Percentiles rank a stretch among this genome's conserved stretches.
Conservation (phyloP, 37 sponge, comb jelly and placozoan species). For the Beroe ovata region DNA sequence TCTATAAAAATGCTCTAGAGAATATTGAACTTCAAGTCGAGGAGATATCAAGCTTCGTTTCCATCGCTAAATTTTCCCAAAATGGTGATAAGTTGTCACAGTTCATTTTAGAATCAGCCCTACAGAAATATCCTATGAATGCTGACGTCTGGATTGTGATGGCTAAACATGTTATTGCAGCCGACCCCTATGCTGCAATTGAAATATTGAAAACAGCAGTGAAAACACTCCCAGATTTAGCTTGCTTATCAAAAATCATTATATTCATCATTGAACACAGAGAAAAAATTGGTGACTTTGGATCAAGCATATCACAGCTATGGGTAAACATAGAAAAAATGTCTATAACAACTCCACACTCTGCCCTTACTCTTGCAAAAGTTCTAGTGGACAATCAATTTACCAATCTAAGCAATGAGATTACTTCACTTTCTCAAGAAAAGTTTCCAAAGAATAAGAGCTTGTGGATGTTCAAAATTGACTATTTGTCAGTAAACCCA, state of each 20-base stretch:
- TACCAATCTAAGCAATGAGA: neutral
- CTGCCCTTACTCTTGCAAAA: neutral
- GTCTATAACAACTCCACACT: neutral
- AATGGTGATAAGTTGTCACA: neutral
- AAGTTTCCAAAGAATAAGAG: neutral
- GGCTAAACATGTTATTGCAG: neutral
- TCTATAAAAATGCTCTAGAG: slow-evolving; percentile 22
- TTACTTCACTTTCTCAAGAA: neutral
- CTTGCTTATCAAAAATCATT: neutral
- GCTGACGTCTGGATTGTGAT: neutral
- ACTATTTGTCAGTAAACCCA: neutral
- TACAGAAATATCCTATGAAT: neutral
- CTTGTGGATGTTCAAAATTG: neutral
- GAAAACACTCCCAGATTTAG: neutral
- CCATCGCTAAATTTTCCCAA: neutral
- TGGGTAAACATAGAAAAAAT: neutral
- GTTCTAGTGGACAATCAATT: neutral
- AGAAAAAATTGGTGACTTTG: neutral
- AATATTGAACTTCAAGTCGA: neutral
- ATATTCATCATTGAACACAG: neutral
- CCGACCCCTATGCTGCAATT: neutral
- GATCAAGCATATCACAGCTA: neutral
- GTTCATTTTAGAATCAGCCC: neutral
- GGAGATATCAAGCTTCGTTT: neutral
- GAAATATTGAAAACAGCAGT: neutral